phyloP scores from a whole-genome alignment of 2,113 vertebrate genomes.

The Romanogobio albipinnatus region DNA sequence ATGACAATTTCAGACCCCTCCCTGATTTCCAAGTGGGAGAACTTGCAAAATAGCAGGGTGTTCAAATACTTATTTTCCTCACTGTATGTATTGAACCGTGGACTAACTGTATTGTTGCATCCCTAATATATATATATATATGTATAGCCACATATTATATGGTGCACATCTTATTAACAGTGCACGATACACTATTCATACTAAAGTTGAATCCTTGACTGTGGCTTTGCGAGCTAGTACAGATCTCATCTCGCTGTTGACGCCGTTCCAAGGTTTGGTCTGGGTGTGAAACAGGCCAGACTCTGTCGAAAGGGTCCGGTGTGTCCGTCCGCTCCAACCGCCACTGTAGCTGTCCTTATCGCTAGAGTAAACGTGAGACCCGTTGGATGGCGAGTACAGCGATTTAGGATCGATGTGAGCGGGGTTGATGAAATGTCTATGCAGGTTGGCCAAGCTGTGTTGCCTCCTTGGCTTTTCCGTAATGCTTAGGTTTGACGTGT shows the following conservation, averaged over 20 bases:
- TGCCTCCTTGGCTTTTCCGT: constrained; percentile 65
- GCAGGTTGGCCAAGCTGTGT: constrained; percentile 73
- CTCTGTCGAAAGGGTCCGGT: constrained; percentile 77
- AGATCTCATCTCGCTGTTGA: constrained; percentile 83
- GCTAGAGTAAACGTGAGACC: constrained; percentile 59
- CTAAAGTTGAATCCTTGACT: constrained; percentile 87
- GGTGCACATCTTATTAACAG: neutral
- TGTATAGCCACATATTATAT: neutral
- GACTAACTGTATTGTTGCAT: too few relatives aligned
- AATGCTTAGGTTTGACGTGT: constrained; percentile 69
- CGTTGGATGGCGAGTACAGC: constrained; percentile 63
- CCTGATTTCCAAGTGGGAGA: too few relatives aligned
- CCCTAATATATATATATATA: too few relatives aligned
- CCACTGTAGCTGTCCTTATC: constrained; percentile 67
- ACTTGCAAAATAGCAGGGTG: too few relatives aligned
- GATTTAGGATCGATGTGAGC: constrained; percentile 66
- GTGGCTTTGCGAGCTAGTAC: constrained; percentile 75
- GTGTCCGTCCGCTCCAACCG: constrained; percentile 62
- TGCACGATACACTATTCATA: constrained; percentile 70
- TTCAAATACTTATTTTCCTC: too few relatives aligned
- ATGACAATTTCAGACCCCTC: too few relatives aligned
- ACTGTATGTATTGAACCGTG: too few relatives aligned
- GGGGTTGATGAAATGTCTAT: constrained; percentile 73
- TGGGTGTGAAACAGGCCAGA: constrained; percentile 73
- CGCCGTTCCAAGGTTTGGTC: constrained; percentile 80